A percentile compares a stretch with the other conserved stretches of the same genome.
Evolutionary conservation across 2,888 invertebrate genomes (phyloP).

Genomic region (Hydropsyche betteni): DNA sequence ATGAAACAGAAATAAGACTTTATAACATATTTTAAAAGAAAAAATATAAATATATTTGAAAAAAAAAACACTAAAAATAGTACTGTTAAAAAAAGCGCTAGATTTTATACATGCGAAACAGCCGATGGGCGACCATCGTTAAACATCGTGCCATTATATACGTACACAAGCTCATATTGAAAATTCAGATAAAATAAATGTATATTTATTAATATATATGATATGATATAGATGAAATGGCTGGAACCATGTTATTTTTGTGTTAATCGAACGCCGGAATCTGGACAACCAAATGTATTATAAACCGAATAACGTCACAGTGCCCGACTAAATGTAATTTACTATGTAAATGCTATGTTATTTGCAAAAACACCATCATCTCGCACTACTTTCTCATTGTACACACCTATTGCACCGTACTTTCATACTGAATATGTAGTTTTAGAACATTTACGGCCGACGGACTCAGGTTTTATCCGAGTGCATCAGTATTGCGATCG

Average conservation of each 20-base stretch:
- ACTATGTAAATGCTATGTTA: conserved; percentile 2
- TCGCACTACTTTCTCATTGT: not conserved
- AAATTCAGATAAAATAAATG: not conserved
- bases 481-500: not conserved
- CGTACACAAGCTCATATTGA: not conserved
- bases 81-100: conserved; percentile 9
- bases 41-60: conserved; percentile 1
- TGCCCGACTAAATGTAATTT: conserved; percentile 8
- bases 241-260: conserved; percentile 18
- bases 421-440: not conserved
- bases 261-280: not conserved
- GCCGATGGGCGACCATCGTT: conserved; percentile 4
- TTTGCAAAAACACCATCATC: conserved; percentile 3
- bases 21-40: not conserved
- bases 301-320: not conserved
- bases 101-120: conserved; percentile 12
- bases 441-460: no score
- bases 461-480: not conserved
- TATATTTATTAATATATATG: conserved; percentile 10
- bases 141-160: conserved; percentile 8
- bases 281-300: not conserved
- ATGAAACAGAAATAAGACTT: conserved; percentile 12
- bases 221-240: not conserved
- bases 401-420: not conserved
- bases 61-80: conserved; percentile 12